phyloP scores from a whole-genome alignment of 2,888 invertebrate species.

The Drosophila eohydei region DNA sequence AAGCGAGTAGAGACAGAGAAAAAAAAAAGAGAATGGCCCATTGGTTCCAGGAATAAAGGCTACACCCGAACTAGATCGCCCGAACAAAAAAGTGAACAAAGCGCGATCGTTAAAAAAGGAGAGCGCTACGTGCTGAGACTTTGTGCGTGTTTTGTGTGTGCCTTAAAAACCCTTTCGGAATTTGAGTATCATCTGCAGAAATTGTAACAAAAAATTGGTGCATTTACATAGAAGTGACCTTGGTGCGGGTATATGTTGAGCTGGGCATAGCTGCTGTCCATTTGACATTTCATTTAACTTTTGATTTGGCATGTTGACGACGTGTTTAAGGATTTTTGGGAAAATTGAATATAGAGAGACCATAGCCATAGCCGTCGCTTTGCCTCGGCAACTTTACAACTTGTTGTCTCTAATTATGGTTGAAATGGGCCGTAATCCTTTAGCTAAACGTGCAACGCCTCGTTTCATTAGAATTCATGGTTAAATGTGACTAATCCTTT shows the following conservation, averaged over 20 bases:
- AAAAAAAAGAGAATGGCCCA: conserved; percentile 13
- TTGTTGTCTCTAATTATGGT: conserved; percentile 84
- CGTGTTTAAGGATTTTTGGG: conserved; percentile 30
- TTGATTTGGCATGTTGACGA: conserved; percentile 73
- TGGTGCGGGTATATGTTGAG: conserved; percentile 4
- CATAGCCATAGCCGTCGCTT: not conserved
- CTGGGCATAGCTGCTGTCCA: not conserved
- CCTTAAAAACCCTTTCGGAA: conserved; percentile 25
- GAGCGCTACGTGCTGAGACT: conserved; percentile 60
- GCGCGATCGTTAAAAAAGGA: conserved; percentile 71
- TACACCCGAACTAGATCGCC: conserved; percentile 75
- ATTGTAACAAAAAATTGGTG: conserved; percentile 75
- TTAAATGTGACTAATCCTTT: conserved; percentile 79
- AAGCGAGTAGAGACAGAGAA: conserved; percentile 1
- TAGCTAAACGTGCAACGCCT: conserved; percentile 76
- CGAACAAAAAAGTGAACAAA: conserved; percentile 69
- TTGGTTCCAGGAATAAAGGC: conserved; percentile 26
- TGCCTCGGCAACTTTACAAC: conserved; percentile 73
- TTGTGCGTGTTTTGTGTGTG: conserved; percentile 25
- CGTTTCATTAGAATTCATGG: conserved; percentile 57
- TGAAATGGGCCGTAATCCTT: conserved; percentile 77
- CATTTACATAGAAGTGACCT: conserved; percentile 73
- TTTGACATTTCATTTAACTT: conserved; percentile 68
- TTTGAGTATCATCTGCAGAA: conserved; percentile 33
- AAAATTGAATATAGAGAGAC: not conserved